These are phyloP conservation scores for Lethenteron reissneri DNA, from an alignment of 2,113 vertebrate genomes.

Conservation along the genomic window DNA sequence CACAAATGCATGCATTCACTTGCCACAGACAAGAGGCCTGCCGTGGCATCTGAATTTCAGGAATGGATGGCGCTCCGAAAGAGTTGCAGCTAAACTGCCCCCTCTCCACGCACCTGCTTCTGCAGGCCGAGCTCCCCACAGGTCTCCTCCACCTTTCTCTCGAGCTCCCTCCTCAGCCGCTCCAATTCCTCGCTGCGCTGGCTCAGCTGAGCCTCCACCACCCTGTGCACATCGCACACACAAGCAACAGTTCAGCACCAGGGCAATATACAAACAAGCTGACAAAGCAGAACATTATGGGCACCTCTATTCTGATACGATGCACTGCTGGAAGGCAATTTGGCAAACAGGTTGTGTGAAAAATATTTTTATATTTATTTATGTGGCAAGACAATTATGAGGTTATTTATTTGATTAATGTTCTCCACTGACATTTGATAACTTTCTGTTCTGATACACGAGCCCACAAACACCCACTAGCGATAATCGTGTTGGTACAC, in stretches of 20 bases:
- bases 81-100: too few relatives aligned
- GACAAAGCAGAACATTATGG: slow-evolving; percentile 6
- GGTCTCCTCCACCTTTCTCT: slow-evolving; percentile 23
- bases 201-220: slow-evolving; percentile 19
- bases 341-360: neutral
- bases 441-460: too few relatives aligned
- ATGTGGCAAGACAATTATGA: neutral
- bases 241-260: too few relatives aligned
- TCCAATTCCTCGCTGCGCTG: slow-evolving; percentile 24
- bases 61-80: too few relatives aligned
- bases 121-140: slow-evolving; percentile 27
- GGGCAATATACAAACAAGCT: too few relatives aligned
- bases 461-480: too few relatives aligned
- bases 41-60: too few relatives aligned
- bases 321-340: neutral
- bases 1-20: too few relatives aligned
- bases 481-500: too few relatives aligned
- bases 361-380: neutral
- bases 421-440: too few relatives aligned
- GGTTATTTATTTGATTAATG: too few relatives aligned
- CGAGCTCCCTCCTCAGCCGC: slow-evolving; percentile 22
- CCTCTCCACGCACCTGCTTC: slow-evolving; percentile 26
- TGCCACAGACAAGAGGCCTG: too few relatives aligned
- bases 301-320: neutral
- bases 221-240: slow-evolving; percentile 14